Evolutionary conservation across 2,797 vertebrate species (phyloP).

Genomic region (Brachyalestes nurse): DNA sequence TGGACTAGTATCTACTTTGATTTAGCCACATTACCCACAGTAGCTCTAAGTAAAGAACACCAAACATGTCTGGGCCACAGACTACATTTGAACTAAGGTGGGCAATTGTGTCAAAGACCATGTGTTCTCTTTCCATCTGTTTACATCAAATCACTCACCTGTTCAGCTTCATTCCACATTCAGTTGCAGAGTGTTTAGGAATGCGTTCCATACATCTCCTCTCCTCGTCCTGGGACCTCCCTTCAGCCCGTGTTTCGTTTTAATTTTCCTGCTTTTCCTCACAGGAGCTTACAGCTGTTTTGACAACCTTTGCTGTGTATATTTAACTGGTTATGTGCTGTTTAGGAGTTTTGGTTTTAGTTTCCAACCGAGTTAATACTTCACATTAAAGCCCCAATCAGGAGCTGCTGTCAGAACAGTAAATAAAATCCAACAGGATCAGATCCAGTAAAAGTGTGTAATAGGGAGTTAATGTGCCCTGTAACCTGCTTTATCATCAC

Average conservation of each 20-base stretch:
- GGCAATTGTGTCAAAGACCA: background rate
- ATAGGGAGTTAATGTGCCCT: background rate
- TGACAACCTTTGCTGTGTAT: background rate
- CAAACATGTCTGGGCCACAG: background rate
- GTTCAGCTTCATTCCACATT: background rate
- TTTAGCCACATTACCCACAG: no score
- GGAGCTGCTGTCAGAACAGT: background rate
- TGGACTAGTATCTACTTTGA: no score
- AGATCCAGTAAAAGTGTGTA: no score
- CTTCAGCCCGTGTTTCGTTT: background rate
- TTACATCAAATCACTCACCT: no score
- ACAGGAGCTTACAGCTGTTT: background rate
- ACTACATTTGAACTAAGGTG: background rate
- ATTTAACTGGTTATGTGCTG: background rate
- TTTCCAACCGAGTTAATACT: background rate
- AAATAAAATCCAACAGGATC: background rate
- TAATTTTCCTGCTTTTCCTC: background rate
- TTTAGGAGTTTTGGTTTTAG: slow-evolving; percentile 5
- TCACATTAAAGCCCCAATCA: background rate
- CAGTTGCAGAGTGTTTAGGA: background rate
- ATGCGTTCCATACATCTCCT: background rate
- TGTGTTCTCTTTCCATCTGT: no score
- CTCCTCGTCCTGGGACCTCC: background rate
- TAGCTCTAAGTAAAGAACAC: no score
- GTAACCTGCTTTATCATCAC: background rate